Conservation (phyloP, 2,888 invertebrate genomes). For the Drosophila kanekoi region DNA sequence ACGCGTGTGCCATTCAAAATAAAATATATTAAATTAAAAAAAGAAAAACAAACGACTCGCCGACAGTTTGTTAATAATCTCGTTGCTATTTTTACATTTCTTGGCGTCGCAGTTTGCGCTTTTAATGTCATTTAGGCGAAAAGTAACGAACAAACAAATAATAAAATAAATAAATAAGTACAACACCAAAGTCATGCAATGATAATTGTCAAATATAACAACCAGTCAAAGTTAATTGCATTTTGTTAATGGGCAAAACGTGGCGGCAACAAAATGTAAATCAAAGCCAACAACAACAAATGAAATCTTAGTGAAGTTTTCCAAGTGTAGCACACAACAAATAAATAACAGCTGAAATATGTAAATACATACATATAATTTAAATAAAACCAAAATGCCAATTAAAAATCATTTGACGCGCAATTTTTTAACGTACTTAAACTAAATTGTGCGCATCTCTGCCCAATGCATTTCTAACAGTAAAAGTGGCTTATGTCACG, state of each 20-base stretch:
- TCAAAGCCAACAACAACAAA: conserved; percentile 41
- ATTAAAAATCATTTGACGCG: conserved; percentile 52
- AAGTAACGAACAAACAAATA: conserved; percentile 26
- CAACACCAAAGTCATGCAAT: conserved; percentile 56
- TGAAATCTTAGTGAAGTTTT: conserved; percentile 51
- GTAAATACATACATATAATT: conserved; percentile 51
- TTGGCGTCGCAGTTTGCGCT: conserved; percentile 47
- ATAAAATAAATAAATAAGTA: conserved; percentile 27
- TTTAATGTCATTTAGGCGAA: conserved; percentile 55
- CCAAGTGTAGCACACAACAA: conserved; percentile 31
- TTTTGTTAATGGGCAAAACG: conserved; percentile 71
- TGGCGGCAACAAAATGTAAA: conserved; percentile 78
- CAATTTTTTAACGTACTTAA: conserved; percentile 27
- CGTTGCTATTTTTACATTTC: conserved; percentile 44
- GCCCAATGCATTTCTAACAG: conserved; percentile 71
- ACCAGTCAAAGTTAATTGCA: conserved; percentile 57
- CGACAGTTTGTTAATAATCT: conserved; percentile 23
- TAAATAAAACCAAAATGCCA: conserved; percentile 32
- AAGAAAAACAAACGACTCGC: conserved; percentile 21
- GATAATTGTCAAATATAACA: conserved; percentile 54
- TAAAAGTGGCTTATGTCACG: conserved; percentile 79
- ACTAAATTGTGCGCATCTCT: conserved; percentile 55
- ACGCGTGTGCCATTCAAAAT: conserved; percentile 64
- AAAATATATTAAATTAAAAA: conserved; percentile 18
- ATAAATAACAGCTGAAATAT: conserved; percentile 49